Evolutionary conservation across 2,888 invertebrate genomes (phyloP), one percentile per base, ranked within the genome.

Genomic region (Strigamia transsilvanica): DNA sequence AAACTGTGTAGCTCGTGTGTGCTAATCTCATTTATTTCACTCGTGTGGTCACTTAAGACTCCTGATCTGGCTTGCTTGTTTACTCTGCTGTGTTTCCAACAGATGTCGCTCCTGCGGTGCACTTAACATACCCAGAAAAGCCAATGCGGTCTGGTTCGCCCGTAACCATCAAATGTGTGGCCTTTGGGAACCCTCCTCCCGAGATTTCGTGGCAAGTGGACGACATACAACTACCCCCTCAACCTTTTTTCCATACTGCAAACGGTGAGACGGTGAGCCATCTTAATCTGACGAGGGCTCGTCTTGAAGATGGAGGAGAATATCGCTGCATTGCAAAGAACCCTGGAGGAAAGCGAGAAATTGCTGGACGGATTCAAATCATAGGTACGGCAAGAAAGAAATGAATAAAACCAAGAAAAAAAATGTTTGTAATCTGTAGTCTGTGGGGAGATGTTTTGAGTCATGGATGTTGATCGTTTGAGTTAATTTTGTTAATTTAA

Each of bases 151-250:
- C 96, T 0, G 97, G 97, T 80, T 94, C 95, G 81, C 93, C 94
- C 79, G 93, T 97, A 15, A 94, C 94, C 84, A 90, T 98, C 81
- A 95, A 95, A 87, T 98, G 98, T 89, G 93, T 94, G 79, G 97
- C 97, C 9, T 94, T 96, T 84, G 98, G 98, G 80, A 97, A 96
- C 89, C 98, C 98, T 0, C 94, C 95, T 0, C 97, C 98, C 79
- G 95, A 95, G 90, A 96, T 98, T 86, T 92, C 93, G 23, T 98
- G 98, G 98, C 93, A 94, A 87, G 90, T 97, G 82, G 97, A 97
- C 88, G 94, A 82, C 79, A 80, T 34, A 5, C 56, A 46, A 27
- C 38, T 80, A n/a, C 56, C 80, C 27, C 80, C 80, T 51, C 80
- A 80, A 61, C 80, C 80, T 27, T 51, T 46, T 21, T 80, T 56